Evolutionary conservation across 2,113 vertebrate genomes (phyloP), one percentile per base, ranked within the genome.

Genomic region (Dasyurus viverrinus): DNA sequence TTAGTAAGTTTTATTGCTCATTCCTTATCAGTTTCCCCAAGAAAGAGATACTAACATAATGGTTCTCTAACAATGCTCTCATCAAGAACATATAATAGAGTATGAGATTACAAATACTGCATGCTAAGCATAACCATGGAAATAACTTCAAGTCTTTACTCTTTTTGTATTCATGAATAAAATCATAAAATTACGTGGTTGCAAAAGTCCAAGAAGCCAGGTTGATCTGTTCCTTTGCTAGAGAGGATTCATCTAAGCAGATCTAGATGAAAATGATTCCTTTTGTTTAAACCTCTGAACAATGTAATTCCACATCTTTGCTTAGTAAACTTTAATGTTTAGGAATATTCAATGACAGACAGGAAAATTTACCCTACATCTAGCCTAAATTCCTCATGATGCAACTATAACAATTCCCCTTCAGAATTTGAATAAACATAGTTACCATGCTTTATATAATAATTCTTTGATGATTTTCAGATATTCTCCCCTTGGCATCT

Each of bases 201-300:
- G n/a, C 54, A 57, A 91, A 91, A 94, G 23, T 53, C 3, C 7
- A 53, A 94, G 47, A 24, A 92, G 24, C 53, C 90, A 54, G 24
- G 26, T 6, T 46, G 48, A 95, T 52, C 25, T 9, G 50, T 54
- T 47, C 47, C 0, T 60, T 46, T 36, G 30, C 46, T 26, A 47
- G 36, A 60, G 52, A 60, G 46, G 68, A 91, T 47, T 89, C 76
- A 55, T 53, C 0, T 0, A 93, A 93, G 50, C 24, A 46, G 46
- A 94, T 55, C 90, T 0, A 92, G 8, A 90, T 19, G n/a, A 89
- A 95, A 93, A 93, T 23, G 36, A 8, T 90, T 90, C 90, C 19
- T 1, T 84, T 19, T 94, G 9, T 25, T 19, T 27, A 57, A 42
- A 36, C n/a, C 91, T 36, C 53, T 16, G n/a, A 94, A 89, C 7